These are phyloP conservation scores for Cacoxenus indagator DNA, from an alignment of 2,888 invertebrate species.

Conservation along the genomic window DNA sequence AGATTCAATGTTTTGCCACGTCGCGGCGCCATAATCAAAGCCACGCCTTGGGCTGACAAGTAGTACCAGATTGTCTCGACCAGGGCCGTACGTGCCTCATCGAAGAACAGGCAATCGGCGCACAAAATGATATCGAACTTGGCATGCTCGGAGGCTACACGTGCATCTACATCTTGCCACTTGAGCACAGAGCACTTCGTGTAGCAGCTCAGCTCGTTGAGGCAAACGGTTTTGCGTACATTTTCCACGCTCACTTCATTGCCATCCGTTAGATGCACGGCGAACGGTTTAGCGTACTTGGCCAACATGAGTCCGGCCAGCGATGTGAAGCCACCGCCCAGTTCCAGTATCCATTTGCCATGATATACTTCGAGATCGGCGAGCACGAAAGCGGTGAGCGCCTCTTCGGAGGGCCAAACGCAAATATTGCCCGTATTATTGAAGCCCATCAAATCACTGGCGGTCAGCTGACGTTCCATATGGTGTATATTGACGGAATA, in stretches of 20 bases:
- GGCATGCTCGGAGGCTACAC: slow-evolving; percentile 66
- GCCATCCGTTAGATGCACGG: slow-evolving; percentile 83
- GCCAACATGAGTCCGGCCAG: slow-evolving; percentile 82
- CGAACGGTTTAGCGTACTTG: slow-evolving; percentile 76
- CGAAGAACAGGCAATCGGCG: slow-evolving; percentile 86
- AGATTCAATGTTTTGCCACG: slow-evolving; percentile 80
- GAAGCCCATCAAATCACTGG: slow-evolving; percentile 82
- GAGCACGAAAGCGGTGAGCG: slow-evolving; percentile 78
- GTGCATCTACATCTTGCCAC: slow-evolving; percentile 71
- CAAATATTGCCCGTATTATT: slow-evolving; percentile 86
- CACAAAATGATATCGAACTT: slow-evolving; percentile 81
- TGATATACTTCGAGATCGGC: slow-evolving; percentile 77
- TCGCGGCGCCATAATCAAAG: slow-evolving; percentile 82
- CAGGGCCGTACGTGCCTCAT: slow-evolving; percentile 78
- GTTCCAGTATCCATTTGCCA: slow-evolving; percentile 80
- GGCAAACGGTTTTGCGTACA: slow-evolving; percentile 76
- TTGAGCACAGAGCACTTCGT: slow-evolving; percentile 74
- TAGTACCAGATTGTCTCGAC: slow-evolving; percentile 78
- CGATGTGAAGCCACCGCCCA: slow-evolving; percentile 90
- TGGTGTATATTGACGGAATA: slow-evolving; percentile 75
- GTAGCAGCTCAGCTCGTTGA: slow-evolving; percentile 75
- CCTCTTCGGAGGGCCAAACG: slow-evolving; percentile 86
- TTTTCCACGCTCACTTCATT: slow-evolving; percentile 83
- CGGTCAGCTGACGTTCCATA: slow-evolving; percentile 76
- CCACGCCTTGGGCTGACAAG: slow-evolving; percentile 76